phyloP scores from a whole-genome alignment of 2,797 vertebrate genomes.

The Gadopsis marmoratus region DNA sequence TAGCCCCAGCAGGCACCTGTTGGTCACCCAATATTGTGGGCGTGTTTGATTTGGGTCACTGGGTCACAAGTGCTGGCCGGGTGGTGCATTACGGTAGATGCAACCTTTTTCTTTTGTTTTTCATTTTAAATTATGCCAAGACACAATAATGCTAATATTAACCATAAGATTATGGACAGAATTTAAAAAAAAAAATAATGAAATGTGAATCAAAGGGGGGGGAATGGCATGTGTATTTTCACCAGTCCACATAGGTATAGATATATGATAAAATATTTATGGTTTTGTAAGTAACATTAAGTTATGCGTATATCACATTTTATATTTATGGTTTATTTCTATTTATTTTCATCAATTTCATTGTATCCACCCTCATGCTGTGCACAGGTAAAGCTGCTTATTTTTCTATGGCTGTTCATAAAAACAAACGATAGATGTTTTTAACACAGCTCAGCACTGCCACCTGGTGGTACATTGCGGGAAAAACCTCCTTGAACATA shows the following conservation, averaged over 20 bases:
- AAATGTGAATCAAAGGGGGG: not conserved
- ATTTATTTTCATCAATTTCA: not conserved
- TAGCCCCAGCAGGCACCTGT: too few species aligned
- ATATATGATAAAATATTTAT: too few species aligned
- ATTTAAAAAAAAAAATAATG: not conserved
- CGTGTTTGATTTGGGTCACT: too few species aligned
- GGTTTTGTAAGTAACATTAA: not conserved
- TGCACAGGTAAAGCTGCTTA: not conserved
- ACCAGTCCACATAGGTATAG: too few species aligned
- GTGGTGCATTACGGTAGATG: too few species aligned
- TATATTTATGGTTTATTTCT: not conserved
- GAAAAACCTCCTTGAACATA: not conserved
- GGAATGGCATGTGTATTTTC: not conserved
- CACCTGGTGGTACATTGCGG: constrained; percentile 56
- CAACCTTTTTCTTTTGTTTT: too few species aligned
- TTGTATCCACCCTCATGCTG: not conserved
- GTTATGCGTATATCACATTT: not conserved
- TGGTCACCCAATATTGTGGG: too few species aligned
- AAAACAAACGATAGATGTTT: not conserved
- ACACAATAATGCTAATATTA: too few species aligned
- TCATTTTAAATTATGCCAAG: too few species aligned
- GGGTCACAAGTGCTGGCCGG: too few species aligned
- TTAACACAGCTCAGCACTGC: constrained; percentile 37
- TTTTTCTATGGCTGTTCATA: not conserved
- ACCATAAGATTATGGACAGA: too few species aligned